Conservation (phyloP, 64 coral and sea anemone genomes). For the Catalaphyllia jardinei region DNA sequence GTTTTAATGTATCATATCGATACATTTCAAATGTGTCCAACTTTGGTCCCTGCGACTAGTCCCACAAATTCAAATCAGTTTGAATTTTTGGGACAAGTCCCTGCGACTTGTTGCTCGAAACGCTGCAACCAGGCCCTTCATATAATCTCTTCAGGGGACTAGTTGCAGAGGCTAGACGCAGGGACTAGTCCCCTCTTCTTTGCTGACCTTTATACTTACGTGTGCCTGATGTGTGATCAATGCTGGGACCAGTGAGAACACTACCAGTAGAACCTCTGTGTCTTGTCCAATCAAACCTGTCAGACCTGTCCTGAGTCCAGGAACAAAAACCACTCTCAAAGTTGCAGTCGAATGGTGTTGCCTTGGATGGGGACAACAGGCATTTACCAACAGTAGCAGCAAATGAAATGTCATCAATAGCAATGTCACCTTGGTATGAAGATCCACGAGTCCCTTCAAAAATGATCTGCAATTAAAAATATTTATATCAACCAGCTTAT, state of each 20-base stretch:
- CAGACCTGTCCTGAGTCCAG: slow-evolving; percentile 58
- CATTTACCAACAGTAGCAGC: slow-evolving; percentile 49
- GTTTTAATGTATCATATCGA: too few species aligned
- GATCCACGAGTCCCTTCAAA: slow-evolving; percentile 78
- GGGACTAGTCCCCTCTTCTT: too few species aligned
- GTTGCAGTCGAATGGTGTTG: slow-evolving; percentile 89
- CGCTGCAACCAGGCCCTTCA: too few species aligned
- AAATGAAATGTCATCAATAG: slow-evolving; percentile 86
- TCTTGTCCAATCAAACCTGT: slow-evolving; percentile 90
- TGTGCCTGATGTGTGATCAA: slow-evolving; percentile 82
- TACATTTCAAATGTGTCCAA: not conserved
- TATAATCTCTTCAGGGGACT: too few species aligned
- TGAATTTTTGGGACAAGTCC: too few species aligned
- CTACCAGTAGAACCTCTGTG: slow-evolving; percentile 77
- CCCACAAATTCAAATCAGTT: too few species aligned
- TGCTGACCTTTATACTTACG: too few species aligned
- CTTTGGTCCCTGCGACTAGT: too few species aligned
- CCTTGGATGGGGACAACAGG: slow-evolving; percentile 30
- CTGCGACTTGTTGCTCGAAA: too few species aligned
- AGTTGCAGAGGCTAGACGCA: too few species aligned
- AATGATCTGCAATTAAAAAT: slow-evolving; percentile 67
- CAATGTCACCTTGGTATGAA: slow-evolving; percentile 83
- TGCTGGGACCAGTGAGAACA: slow-evolving; percentile 74
- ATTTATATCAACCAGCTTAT: not conserved
- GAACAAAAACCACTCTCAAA: slow-evolving; percentile 79